phyloP scores from a whole-genome alignment of 2,113 vertebrate species.

The Pungitius pungitius region DNA sequence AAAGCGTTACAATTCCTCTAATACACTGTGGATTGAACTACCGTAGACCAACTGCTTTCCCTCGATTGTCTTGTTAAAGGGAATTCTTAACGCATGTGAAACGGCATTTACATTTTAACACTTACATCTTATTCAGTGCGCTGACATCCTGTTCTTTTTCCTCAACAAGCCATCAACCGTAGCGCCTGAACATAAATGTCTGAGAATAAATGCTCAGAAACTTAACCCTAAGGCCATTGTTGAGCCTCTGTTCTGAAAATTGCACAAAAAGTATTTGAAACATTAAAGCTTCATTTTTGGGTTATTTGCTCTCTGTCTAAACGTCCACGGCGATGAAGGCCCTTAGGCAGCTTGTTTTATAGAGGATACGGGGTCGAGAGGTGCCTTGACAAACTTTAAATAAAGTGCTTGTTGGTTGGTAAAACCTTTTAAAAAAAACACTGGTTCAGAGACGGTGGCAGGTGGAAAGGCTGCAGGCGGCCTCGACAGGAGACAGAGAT shows the following conservation, averaged over 20 bases:
- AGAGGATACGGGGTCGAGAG: not conserved
- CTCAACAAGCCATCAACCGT: no score
- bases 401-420: constrained; percentile 14
- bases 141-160: no score
- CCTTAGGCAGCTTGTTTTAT: not conserved
- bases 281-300: not conserved
- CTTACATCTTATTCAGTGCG: no score
- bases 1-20: not conserved
- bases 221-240: no score
- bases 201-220: not conserved
- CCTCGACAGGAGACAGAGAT: constrained; percentile 22
- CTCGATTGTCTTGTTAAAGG: not conserved
- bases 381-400: constrained; percentile 12
- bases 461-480: constrained; percentile 21
- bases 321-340: not conserved
- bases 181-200: not conserved
- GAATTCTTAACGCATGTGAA: not conserved
- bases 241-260: no score
- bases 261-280: no score
- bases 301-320: not conserved
- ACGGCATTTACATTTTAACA: not conserved
- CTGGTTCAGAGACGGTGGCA: not conserved
- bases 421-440: constrained; percentile 32
- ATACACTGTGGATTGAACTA: not conserved
- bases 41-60: not conserved